These are phyloP conservation scores for Drosophila erecta DNA, from an alignment of 1,140 invertebrate genomes.

Conservation along the genomic window DNA sequence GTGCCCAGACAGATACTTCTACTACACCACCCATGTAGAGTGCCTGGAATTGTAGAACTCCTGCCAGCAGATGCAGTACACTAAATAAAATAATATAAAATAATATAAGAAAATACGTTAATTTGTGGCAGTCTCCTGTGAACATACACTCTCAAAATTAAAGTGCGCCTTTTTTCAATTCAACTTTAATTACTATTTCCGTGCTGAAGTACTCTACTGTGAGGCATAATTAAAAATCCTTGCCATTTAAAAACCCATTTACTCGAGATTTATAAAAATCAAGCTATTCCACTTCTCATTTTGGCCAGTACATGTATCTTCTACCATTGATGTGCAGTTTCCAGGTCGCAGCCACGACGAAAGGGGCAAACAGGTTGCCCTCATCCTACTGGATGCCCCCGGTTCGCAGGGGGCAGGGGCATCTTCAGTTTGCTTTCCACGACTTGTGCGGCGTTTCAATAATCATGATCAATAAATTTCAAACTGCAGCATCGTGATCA, in stretches of 20 bases:
- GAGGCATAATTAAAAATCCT: too few relatives aligned
- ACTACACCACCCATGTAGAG: constrained; percentile 37
- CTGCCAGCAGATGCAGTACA: constrained; percentile 2
- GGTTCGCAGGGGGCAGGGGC: constrained; percentile 18
- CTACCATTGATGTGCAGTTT: constrained; percentile 27
- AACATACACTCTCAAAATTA: too few relatives aligned
- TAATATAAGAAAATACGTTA: too few relatives aligned
- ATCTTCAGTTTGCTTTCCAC: constrained; percentile 56
- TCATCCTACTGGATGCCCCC: constrained; percentile 5
- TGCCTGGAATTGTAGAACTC: constrained; percentile 61
- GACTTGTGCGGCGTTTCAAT: constrained; percentile 71
- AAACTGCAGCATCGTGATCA: constrained; percentile 61
- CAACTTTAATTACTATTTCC: too few relatives aligned
- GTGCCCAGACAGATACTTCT: constrained; percentile 17
- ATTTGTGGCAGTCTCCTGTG: too few relatives aligned
- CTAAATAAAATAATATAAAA: too few relatives aligned
- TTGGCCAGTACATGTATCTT: background rate
- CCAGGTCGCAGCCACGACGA: constrained; percentile 7
- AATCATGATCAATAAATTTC: constrained; percentile 81
- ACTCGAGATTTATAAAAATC: too few relatives aligned
- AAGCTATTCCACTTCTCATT: background rate
- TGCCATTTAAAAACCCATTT: too few relatives aligned
- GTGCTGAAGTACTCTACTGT: too few relatives aligned
- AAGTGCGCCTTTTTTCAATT: too few relatives aligned
- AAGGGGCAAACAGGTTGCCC: constrained; percentile 39